phyloP scores from a whole-genome alignment of 2,113 vertebrate genomes.

The Osmerus mordax region DNA sequence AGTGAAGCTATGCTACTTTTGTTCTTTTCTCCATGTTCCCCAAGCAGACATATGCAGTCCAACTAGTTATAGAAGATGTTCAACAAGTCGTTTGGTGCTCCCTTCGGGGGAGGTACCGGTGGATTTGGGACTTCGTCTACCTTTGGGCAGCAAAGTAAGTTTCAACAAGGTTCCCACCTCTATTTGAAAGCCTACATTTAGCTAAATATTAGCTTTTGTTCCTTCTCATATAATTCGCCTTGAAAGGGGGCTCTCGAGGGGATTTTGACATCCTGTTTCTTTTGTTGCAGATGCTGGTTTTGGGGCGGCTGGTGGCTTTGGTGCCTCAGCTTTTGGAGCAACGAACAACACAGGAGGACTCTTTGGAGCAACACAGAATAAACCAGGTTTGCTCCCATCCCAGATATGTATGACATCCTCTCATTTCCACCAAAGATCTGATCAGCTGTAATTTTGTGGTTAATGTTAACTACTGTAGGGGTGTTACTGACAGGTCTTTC shows the following conservation, averaged over 20 bases:
- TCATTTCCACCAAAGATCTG: no score
- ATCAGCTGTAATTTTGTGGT: neutral
- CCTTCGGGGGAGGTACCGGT: slow-evolving; percentile 85
- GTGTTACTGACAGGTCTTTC: neutral
- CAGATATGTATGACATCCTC: neutral
- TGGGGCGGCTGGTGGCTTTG: slow-evolving; percentile 84
- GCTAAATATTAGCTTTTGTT: neutral
- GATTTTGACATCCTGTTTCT: neutral
- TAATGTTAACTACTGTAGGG: neutral
- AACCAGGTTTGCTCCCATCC: slow-evolving; percentile 80
- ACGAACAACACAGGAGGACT: slow-evolving; percentile 82
- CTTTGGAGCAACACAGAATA: slow-evolving; percentile 85
- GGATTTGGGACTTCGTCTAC: slow-evolving; percentile 90
- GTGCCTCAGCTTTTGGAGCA: slow-evolving; percentile 87
- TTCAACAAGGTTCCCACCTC: neutral
- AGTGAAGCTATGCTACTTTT: neutral
- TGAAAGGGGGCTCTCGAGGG: no score
- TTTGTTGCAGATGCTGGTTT: slow-evolving; percentile 81
- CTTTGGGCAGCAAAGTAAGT: slow-evolving; percentile 95
- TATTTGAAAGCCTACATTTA: neutral
- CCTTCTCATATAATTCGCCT: neutral
- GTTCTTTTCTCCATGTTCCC: neutral
- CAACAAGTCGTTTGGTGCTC: slow-evolving; percentile 94
- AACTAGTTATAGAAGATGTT: slow-evolving; percentile 82
- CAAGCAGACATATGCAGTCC: slow-evolving; percentile 68